phyloP scores from a whole-genome alignment of 1,140 invertebrate species.

The Drosophila truncata region DNA sequence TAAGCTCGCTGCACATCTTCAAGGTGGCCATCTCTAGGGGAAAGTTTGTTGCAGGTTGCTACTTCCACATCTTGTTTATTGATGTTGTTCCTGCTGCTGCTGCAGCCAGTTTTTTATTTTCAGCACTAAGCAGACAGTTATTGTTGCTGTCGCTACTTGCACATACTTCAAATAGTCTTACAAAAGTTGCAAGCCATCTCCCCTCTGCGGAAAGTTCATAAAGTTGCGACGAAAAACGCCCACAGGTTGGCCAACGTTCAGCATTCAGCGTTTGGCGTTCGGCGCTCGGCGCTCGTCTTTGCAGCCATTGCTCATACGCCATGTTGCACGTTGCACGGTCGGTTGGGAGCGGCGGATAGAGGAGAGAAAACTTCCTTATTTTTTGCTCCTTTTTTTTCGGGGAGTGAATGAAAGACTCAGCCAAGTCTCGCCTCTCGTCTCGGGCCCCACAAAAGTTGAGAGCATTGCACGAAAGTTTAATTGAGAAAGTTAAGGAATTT shows the following conservation, averaged over 20 bases:
- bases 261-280: slow-evolving; percentile 44
- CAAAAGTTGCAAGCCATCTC: slow-evolving; percentile 46
- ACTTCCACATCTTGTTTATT: slow-evolving; percentile 42
- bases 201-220: slow-evolving; percentile 69
- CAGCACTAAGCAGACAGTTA: slow-evolving; percentile 65
- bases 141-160: slow-evolving; percentile 66
- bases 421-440: slow-evolving; percentile 49
- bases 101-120: slow-evolving; percentile 30
- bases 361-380: slow-evolving; percentile 39
- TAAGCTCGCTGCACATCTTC: neutral
- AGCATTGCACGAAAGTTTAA: slow-evolving; percentile 84
- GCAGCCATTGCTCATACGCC: slow-evolving; percentile 79
- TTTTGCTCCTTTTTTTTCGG: slow-evolving; percentile 20
- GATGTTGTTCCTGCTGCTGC: slow-evolving; percentile 44
- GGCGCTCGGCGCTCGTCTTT: slow-evolving; percentile 44
- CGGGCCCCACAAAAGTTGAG: slow-evolving; percentile 64
- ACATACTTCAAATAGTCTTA: slow-evolving; percentile 81
- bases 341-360: neutral
- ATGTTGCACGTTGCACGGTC: slow-evolving; percentile 45
- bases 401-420: slow-evolving; percentile 50
- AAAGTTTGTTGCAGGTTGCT: slow-evolving; percentile 46
- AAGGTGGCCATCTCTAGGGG: slow-evolving; percentile 36
- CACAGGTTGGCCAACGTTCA: slow-evolving; percentile 70
- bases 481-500: slow-evolving; percentile 85
- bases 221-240: slow-evolving; percentile 79